Base-by-base conservation (phyloP, 1,140 invertebrate species). In the Palaemon carinicauda region DNA sequence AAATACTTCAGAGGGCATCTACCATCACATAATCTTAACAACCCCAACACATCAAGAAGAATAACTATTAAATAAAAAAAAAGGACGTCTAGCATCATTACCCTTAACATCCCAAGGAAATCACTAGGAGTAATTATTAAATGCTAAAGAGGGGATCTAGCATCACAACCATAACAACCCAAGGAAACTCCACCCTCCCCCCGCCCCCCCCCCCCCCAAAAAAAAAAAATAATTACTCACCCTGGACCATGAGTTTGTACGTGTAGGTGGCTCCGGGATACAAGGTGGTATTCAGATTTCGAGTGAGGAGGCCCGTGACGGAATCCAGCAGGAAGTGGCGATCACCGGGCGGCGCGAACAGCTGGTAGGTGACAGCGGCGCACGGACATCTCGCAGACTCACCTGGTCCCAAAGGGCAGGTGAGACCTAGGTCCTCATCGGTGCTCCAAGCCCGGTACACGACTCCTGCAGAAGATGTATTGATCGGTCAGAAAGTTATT, bases 171-270 rank as follows among this genome's bases (percentile, higher is more conserved):
- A n/a, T n/a, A n/a, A n/a, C n/a, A n/a, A n/a, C n/a, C n/a, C n/a
- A n/a, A n/a, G n/a, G n/a, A 19, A 15, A 19, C 7, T 15, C 74
- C n/a, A n/a, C 19, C 0, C 0, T 9, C 17, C 14, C 31, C 74
- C 74, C 50, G 15, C 75, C 9, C 51, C 1, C 0, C 51, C n/a
- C n/a, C n/a, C n/a, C n/a, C n/a, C n/a, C n/a, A n/a, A n/a, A n/a
- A n/a, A n/a, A n/a, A n/a, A n/a, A n/a, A n/a, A n/a, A n/a, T n/a
- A n/a, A n/a, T n/a, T 10, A 17, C 80, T 82, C 50, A 82, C 80
- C 80, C 52, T 82, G 80, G 31, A 82, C 80, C 80, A 82, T 82
- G 14, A 82, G 65, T 65, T 82, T 82, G 65, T 82, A 82, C n/a
- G 65, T 69, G 80, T 82, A 82, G 65, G 80, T 73, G 14, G 27